phyloP scores from a whole-genome alignment of 1,140 invertebrate species.

The Trichomalopsis sarcophagae region DNA sequence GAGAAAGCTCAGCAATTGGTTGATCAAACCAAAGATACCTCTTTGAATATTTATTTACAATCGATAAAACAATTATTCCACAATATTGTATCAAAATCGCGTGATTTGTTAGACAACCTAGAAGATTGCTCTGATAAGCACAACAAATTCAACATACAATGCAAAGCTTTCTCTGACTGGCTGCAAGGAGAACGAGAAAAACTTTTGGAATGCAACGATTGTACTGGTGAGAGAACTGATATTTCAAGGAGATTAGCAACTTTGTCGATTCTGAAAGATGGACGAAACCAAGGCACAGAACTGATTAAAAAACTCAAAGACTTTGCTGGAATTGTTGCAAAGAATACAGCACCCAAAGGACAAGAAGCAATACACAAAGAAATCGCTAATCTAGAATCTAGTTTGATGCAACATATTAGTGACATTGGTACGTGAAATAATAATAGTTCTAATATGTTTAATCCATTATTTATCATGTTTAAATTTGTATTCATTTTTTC shows the following conservation, averaged over 20 bases:
- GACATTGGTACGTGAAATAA: conserved; percentile 76
- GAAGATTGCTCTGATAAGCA: conserved; percentile 92
- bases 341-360: conserved; percentile 88
- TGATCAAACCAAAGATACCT: conserved; percentile 91
- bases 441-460: neutral
- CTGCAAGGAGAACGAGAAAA: conserved; percentile 85
- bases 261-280: conserved; percentile 81
- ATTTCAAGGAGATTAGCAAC: conserved; percentile 84
- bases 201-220: conserved; percentile 84
- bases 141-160: conserved; percentile 83
- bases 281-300: conserved; percentile 82
- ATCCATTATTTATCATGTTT: neutral
- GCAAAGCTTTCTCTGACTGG: conserved; percentile 87
- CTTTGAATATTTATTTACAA: conserved; percentile 88
- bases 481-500: conserved; percentile 43
- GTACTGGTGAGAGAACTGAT: conserved; percentile 87
- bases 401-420: conserved; percentile 79
- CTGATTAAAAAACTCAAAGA: conserved; percentile 83
- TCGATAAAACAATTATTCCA: conserved; percentile 93
- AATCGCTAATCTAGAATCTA: conserved; percentile 81
- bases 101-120: conserved; percentile 88
- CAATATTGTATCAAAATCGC: conserved; percentile 90
- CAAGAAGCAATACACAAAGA: conserved; percentile 84
- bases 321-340: conserved; percentile 81
- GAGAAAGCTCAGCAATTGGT: conserved; percentile 93